Evolutionary conservation across 2,888 invertebrate genomes (phyloP).

Genomic region (Teleiodes luculella): DNA sequence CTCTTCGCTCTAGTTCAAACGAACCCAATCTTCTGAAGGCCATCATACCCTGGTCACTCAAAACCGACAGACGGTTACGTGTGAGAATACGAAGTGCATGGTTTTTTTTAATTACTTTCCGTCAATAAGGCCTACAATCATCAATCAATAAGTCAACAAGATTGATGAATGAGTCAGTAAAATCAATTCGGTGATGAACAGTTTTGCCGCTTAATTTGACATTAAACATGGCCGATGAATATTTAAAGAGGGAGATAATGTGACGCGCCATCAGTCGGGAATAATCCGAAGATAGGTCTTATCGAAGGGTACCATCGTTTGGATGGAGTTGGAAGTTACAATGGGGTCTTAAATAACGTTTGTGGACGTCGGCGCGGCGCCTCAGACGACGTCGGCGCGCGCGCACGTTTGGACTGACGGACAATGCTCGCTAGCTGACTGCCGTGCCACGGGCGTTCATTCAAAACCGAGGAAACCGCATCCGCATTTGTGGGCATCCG

Average conservation of each 20-base stretch:
- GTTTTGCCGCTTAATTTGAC: constrained; percentile 71
- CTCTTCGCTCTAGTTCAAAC: constrained; percentile 13
- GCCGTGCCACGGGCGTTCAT: constrained; percentile 50
- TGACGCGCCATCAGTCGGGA: constrained; percentile 66
- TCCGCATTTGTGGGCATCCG: constrained; percentile 54
- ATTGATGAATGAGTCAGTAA: constrained; percentile 65
- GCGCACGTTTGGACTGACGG: constrained; percentile 58
- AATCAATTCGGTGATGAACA: constrained; percentile 70
- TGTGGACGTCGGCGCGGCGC: constrained; percentile 66
- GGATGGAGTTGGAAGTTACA: constrained; percentile 57
- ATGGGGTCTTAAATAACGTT: constrained; percentile 74
- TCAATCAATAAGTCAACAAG: constrained; percentile 72
- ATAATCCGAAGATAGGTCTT: constrained; percentile 47
- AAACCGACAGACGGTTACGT: constrained; percentile 33
- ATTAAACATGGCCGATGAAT: constrained; percentile 56
- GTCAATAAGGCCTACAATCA: constrained; percentile 61
- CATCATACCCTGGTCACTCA: constrained; percentile 32
- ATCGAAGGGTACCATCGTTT: constrained; percentile 62
- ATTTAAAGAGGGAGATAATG: constrained; percentile 38
- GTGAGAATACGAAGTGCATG: constrained; percentile 44
- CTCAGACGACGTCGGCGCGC: constrained; percentile 55
- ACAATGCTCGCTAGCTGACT: constrained; percentile 67
- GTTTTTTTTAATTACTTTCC: constrained; percentile 70
- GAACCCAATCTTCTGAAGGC: constrained; percentile 22
- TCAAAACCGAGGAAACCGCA: constrained; percentile 37